Base-by-base conservation (phyloP, 1,140 invertebrate species). In the Aphaenogaster rudis region DNA sequence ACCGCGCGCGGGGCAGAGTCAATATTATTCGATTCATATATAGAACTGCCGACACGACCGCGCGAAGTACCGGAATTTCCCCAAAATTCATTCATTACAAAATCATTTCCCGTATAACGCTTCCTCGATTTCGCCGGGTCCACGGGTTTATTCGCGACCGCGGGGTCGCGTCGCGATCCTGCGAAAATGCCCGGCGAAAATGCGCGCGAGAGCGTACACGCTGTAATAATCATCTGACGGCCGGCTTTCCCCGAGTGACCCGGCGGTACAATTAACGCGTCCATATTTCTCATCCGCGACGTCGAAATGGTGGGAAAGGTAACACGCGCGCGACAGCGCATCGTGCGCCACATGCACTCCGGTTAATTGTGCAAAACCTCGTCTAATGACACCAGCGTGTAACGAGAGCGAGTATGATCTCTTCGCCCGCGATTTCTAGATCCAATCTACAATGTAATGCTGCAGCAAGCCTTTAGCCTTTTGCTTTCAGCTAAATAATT, bases 11-110 rank as follows among this genome's bases (percentile, higher is more conserved):
- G 8, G 17, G n/a, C 45, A 63, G 54, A 76, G 69, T 84, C 80
- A 84, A 84, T 84, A 84, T 84, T 84, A 84, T 84, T 84, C 42
- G 36, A 48, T 84, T 84, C 66, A 84, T 74, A 84, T 74, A 84
- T 84, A 84, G 80, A 61, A 61, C 54, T 39, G 17, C 11, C 36
- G 17, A 36, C 17, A 15, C 36, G 45, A 13, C 59, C 52, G 66
- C 17, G 52, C 4, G 54, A 11, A 36, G 61, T 59, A 21, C 17
- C 80, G 42, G 45, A 84, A 74, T 66, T 71, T 54, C 17, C 17
- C 17, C 13, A 6, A 81, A 81, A 81, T 81, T 71, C 42, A 9
- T 59, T 81, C 54, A 74, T 76, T 76, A 76, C 50, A 50, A 84
- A 84, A 76, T 84, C 6, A 59, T 84, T 61, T 39, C 63, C 50